phyloP scores from a whole-genome alignment of 1,140 invertebrate species.

The Chrysoperla carnea region DNA sequence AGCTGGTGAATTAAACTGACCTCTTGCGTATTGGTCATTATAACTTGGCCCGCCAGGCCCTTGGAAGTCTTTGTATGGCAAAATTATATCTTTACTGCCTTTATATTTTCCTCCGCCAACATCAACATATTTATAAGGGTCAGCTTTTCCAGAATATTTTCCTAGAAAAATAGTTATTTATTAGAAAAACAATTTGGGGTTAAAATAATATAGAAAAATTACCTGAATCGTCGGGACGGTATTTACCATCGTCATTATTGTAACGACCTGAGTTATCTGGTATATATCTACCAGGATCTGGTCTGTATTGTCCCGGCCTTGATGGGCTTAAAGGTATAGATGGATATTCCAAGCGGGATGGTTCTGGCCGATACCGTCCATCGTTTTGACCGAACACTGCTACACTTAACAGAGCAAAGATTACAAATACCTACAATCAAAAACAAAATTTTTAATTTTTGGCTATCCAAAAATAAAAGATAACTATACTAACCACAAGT shows the following conservation, averaged over 20 bases:
- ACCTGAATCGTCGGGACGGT: slow-evolving; percentile 7
- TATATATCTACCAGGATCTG: slow-evolving; percentile 1
- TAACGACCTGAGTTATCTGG: slow-evolving; percentile 3
- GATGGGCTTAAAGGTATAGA: too few species aligned
- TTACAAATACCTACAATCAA: too few species aligned
- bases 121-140: too few species aligned
- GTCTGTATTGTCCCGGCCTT: too few species aligned
- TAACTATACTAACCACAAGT: too few species aligned
- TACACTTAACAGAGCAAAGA: too few species aligned
- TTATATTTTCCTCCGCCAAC: background rate
- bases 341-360: too few species aligned
- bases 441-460: too few species aligned
- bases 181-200: too few species aligned
- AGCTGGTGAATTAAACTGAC: background rate
- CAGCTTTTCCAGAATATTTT: slow-evolving; percentile 4
- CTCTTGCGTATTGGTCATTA: background rate
- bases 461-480: too few species aligned
- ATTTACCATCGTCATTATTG: slow-evolving; percentile 1
- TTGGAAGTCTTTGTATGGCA: background rate
- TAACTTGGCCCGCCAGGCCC: background rate
- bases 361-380: too few species aligned
- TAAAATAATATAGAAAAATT: background rate
- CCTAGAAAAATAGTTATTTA: slow-evolving; percentile 4
- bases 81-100: background rate
- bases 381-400: too few species aligned